phyloP scores from a whole-genome alignment of 2,888 invertebrate species.

The Ichneumoninae sp. region DNA sequence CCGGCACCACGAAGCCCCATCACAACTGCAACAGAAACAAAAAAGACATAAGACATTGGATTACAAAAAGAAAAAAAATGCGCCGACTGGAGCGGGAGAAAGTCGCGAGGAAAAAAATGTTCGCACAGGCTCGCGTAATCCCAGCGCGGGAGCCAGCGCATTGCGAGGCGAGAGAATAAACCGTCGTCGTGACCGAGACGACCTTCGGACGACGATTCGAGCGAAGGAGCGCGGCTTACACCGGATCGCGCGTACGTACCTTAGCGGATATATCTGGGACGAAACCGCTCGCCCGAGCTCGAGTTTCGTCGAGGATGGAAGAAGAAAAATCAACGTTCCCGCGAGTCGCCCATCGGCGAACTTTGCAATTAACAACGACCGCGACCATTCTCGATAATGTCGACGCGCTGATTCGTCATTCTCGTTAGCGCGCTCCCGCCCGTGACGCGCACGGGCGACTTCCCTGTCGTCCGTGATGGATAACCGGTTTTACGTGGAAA shows the following conservation, averaged over 20 bases:
- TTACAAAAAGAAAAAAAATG: not conserved
- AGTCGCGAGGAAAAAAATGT: conserved; percentile 46
- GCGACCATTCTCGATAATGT: conserved; percentile 53
- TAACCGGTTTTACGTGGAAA: conserved; percentile 25
- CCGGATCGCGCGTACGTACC: conserved; percentile 23
- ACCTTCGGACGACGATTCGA: conserved; percentile 51
- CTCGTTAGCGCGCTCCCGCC: conserved; percentile 37
- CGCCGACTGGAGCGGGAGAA: conserved; percentile 37
- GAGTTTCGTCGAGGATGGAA: conserved; percentile 51
- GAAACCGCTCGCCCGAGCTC: conserved; percentile 50
- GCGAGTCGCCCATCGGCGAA: not conserved
- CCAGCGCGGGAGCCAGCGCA: not conserved
- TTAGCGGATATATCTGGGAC: conserved; percentile 59
- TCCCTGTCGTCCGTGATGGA: conserved; percentile 29
- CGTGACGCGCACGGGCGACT: conserved; percentile 34
- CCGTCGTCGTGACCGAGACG: conserved; percentile 38
- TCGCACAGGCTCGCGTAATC: conserved; percentile 40
- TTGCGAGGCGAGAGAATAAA: not conserved
- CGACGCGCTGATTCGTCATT: conserved; percentile 58
- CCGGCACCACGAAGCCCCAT: conserved; percentile 80
- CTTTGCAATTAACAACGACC: conserved; percentile 48
- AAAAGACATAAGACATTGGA: conserved; percentile 5
- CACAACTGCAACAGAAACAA: conserved; percentile 80
- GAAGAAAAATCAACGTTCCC: conserved; percentile 32
- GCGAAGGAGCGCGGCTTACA: conserved; percentile 22